These are phyloP conservation scores for Platyura marginata DNA, from an alignment of 1,140 invertebrate genomes.

Conservation along the genomic window DNA sequence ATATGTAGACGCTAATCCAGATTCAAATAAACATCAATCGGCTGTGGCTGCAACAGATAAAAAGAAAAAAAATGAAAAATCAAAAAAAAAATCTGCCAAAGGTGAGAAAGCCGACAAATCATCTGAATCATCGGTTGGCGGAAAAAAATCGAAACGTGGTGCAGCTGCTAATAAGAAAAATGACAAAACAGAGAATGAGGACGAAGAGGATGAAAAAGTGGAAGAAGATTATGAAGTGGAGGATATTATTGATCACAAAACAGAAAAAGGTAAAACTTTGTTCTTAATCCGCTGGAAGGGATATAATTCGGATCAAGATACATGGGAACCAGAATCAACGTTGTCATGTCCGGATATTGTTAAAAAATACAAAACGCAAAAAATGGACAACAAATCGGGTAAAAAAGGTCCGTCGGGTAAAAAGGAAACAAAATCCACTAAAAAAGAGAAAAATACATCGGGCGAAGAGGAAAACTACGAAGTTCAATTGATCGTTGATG, in stretches of 20 bases:
- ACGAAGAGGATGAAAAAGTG: neutral
- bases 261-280: constrained; percentile 41
- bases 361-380: constrained; percentile 29
- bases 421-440: too few relatives aligned
- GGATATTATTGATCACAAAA: constrained; percentile 45
- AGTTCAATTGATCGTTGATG: neutral
- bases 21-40: too few relatives aligned
- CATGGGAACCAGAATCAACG: constrained; percentile 70
- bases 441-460: too few relatives aligned
- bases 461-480: constrained; percentile 32
- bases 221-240: constrained; percentile 33
- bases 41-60: too few relatives aligned
- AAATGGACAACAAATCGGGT: constrained; percentile 18
- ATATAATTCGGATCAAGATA: constrained; percentile 49
- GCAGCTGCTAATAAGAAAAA: neutral
- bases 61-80: neutral
- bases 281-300: constrained; percentile 72
- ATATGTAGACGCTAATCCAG: neutral
- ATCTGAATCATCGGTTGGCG: neutral
- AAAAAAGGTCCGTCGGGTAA: constrained; percentile 8
- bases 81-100: neutral
- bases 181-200: constrained; percentile 27
- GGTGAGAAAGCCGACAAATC: neutral
- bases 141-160: too few relatives aligned
- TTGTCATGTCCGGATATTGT: constrained; percentile 46